Conservation (phyloP, 2,888 invertebrate genomes). For the Gortyna flavago region DNA sequence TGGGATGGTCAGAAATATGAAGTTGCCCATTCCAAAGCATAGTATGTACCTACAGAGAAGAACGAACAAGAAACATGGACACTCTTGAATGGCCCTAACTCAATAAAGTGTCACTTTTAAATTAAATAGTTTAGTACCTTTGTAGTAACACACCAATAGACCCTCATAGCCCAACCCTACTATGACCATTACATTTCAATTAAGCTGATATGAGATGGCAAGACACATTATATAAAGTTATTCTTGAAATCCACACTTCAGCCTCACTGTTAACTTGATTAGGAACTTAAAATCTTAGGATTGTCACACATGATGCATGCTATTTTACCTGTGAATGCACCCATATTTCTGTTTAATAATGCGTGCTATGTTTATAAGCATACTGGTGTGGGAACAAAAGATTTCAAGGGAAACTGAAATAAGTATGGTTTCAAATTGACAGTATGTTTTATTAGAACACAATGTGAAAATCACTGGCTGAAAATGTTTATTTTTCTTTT, state of each 20-base stretch:
- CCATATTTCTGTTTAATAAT: conserved; percentile 10
- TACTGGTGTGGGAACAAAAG: neutral
- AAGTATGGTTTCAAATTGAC: neutral
- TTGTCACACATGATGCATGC: conserved; percentile 13
- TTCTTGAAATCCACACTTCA: conserved; percentile 9
- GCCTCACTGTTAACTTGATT: conserved; percentile 29
- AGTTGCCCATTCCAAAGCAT: neutral
- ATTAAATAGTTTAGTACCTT: neutral
- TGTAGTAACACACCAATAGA: neutral
- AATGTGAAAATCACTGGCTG: neutral
- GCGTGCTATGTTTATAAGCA: conserved; percentile 17
- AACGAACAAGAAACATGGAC: neutral
- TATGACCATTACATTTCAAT: neutral
- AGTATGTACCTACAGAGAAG: neutral
- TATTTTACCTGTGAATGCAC: neutral
- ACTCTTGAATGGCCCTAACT: neutral
- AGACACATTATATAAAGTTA: conserved; percentile 9
- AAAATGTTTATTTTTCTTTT: neutral
- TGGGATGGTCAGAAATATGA: neutral
- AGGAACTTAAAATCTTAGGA: conserved; percentile 27
- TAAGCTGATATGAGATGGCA: neutral
- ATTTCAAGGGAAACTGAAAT: neutral
- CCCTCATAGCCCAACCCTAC: neutral
- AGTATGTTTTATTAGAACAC: conserved; percentile 4
- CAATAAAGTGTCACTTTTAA: conserved; percentile 3